A percentile compares a stretch with the other conserved stretches of the same genome.
These are phyloP conservation scores for Periophthalmus modestus DNA, from an alignment of 2,113 vertebrate genomes.

Conservation along the genomic window DNA sequence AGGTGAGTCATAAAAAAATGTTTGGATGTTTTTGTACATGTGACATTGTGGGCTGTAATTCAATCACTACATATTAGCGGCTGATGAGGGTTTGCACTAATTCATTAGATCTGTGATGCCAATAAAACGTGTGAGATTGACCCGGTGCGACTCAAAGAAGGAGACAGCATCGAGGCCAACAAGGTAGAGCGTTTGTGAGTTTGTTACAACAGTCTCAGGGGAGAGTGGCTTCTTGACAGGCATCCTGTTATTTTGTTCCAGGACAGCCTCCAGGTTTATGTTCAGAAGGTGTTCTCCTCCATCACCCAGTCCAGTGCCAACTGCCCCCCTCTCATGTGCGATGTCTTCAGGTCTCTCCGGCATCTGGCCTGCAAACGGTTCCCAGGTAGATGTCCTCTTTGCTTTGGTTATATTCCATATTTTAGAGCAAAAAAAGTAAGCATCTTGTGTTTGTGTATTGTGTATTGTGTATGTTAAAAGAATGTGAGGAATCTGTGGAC, in stretches of 20 bases:
- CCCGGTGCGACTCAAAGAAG: constrained; percentile 92
- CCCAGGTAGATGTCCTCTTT: constrained; percentile 78
- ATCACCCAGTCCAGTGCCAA: constrained; percentile 94
- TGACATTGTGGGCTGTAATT: background rate
- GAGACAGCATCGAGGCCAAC: constrained; percentile 92
- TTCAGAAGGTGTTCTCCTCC: constrained; percentile 95
- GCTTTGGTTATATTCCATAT: background rate
- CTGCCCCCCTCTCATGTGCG: constrained; percentile 97
- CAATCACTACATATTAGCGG: background rate
- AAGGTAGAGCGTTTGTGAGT: constrained; percentile 75
- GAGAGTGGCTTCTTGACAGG: background rate
- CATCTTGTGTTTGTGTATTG: background rate
- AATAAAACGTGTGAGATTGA: constrained; percentile 97
- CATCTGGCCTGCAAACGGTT: constrained; percentile 91
- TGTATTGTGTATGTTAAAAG: background rate
- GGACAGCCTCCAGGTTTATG: constrained; percentile 94
- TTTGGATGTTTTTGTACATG: background rate
- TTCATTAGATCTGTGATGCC: constrained; percentile 88
- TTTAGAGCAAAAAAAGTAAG: background rate
- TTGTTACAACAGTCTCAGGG: background rate
- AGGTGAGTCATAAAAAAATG: constrained; percentile 75
- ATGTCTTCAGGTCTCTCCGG: constrained; percentile 91
- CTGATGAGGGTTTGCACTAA: background rate
- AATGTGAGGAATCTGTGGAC: background rate
- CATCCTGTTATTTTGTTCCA: constrained; percentile 56